Base-by-base conservation (phyloP, 2,888 invertebrate genomes). In the Eristalinus sepulchralis region DNA sequence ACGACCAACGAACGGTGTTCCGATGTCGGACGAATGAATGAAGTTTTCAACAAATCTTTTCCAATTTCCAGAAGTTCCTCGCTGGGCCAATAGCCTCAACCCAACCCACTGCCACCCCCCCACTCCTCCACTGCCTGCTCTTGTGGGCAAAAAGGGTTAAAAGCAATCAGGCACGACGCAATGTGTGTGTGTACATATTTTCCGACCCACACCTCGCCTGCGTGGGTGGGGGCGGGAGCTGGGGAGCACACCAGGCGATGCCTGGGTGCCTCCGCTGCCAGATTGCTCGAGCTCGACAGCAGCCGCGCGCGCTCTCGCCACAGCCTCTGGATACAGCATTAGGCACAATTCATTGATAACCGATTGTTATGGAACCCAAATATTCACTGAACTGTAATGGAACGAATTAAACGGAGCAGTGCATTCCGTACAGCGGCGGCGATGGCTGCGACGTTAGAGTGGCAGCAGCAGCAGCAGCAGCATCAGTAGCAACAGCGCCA, bases 381-480 rank as follows among this genome's bases (percentile, higher is more conserved):
- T 90, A 91, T 89, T 90, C 91, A 91, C 88, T 91, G 91, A 91
- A 90, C 91, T 91, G 91, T 90, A 89, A 90, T 90, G 90, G 90
- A 91, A 91, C 89, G 90, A 90, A 90, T 91, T 91, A 91, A 91
- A 90, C 89, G 90, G 89, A 88, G 88, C 89, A 88, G 79, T 90
- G 89, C 88, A 89, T 88, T 81, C 73, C 82, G 60, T 78, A 86
- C 60, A 70, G 76, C 64, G 39, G 63, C 55, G 62, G 66, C 59
- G 66, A 33, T 47, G 22, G 22, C 57, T 22, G 10, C 57, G 13
- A 24, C 20, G 24, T 2, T 22, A 57, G 57, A n/a, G 24, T 24
- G 24, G 57, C 20, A 57, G 22, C 55, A 55, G 53, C 5, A 53
- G 20, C 20, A 20, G 5, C 17, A 53, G 53, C 8, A 55, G 57